phyloP scores from a whole-genome alignment of 2,113 vertebrate genomes.

The Argyrosomus japonicus region DNA sequence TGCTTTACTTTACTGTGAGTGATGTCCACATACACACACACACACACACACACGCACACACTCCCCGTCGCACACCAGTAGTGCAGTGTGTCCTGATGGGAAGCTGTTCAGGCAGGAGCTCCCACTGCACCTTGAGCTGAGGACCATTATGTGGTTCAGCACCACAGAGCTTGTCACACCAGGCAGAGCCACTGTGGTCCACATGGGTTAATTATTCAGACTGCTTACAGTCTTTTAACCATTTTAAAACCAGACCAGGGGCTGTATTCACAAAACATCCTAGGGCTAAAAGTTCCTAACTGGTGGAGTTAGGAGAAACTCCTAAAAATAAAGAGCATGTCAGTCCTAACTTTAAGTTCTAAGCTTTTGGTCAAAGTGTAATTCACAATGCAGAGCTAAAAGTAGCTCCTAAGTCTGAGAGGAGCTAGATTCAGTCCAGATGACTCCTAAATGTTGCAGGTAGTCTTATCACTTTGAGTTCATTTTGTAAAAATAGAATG shows the following conservation, averaged over 20 bases:
- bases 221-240: slow-evolving; percentile 3
- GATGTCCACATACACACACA: slow-evolving; percentile 8
- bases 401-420: not conserved
- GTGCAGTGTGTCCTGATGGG: slow-evolving; percentile 40
- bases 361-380: not conserved
- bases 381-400: not conserved
- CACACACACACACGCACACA: slow-evolving; percentile 15
- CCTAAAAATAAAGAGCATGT: not conserved
- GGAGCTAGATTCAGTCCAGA: not conserved
- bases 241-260: not conserved
- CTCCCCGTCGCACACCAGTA: not conserved
- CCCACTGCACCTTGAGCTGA: slow-evolving; percentile 14
- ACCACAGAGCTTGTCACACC: slow-evolving; percentile 38
- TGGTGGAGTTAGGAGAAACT: not conserved
- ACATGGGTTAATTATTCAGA: slow-evolving; percentile 31
- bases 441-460: no score
- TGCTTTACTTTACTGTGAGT: slow-evolving; percentile 20
- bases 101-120: slow-evolving; percentile 43
- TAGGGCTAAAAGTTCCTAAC: not conserved
- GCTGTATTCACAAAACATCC: not conserved
- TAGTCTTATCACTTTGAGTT: no score
- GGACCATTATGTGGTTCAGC: slow-evolving; percentile 42
- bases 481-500: no score
- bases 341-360: not conserved
- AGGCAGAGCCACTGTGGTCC: not conserved